Percentiles rank a stretch among this genome's conserved stretches.
phyloP scores from a whole-genome alignment of 2,113 vertebrate genomes.

The Trachemys scripta region DNA sequence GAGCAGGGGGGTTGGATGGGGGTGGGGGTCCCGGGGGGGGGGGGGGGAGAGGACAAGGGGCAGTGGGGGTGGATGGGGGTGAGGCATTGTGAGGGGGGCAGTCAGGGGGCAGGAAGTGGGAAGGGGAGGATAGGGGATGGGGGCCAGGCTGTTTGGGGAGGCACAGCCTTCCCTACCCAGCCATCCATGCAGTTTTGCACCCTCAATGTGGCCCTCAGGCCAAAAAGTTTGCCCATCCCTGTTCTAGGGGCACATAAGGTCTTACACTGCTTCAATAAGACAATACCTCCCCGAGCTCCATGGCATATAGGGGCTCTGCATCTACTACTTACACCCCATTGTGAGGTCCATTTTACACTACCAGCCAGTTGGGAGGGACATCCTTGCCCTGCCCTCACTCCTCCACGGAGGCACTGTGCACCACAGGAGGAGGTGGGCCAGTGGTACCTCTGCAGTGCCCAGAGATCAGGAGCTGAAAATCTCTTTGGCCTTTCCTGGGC shows the following conservation, averaged over 20 bases:
- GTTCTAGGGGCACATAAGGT: not conserved
- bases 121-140: too few relatives aligned
- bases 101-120: too few relatives aligned
- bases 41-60: too few relatives aligned
- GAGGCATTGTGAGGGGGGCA: too few relatives aligned
- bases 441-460: fast-evolving
- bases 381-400: not conserved
- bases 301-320: not conserved
- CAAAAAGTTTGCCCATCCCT: too few relatives aligned
- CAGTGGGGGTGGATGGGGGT: too few relatives aligned
- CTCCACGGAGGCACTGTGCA: not conserved
- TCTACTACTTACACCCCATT: not conserved
- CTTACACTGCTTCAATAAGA: not conserved
- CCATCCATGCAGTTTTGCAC: too few relatives aligned
- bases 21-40: too few relatives aligned
- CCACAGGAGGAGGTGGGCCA: not conserved
- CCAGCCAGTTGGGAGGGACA: not conserved
- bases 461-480: fast-evolving
- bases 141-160: too few relatives aligned
- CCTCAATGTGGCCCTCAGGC: too few relatives aligned
- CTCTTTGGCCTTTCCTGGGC: fast-evolving
- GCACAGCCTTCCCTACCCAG: too few relatives aligned
- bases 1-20: too few relatives aligned
- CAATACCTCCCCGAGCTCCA: not conserved
- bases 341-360: not conserved